Evolutionary conservation across 2,888 invertebrate species (phyloP), one percentile per base, ranked within the genome.

Genomic region (Pandemis cinnamomeana): DNA sequence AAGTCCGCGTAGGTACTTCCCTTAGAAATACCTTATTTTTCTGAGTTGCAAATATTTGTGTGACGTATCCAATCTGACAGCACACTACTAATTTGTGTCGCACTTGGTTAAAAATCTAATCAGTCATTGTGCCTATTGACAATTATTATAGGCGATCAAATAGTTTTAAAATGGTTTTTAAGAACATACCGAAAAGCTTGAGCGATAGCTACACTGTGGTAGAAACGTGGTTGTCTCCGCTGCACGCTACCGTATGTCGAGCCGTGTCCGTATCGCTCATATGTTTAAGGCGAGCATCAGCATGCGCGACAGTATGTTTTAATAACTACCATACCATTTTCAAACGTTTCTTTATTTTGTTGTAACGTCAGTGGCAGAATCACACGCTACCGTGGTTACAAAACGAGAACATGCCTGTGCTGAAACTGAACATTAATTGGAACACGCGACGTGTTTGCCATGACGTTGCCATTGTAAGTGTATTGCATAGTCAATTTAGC

Each of bases 401-500:
- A 73, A 73, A 70, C 73, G 63, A 66, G 73, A 70, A 61, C 70
- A 63, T 68, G 71, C 71, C 71, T 67, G 58, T 51, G 73, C 73
- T 70, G 70, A 73, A 69, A 70, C 70, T 73, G 70, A 73, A 70
- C 73, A 73, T 73, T 42, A 66, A 73, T 73, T 73, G 73, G 73
- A 44, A 70, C 64, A 70, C 64, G 42, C 64, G 73, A 61, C 73
- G 69, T 61, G 73, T 73, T 48, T 53, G 66, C 70, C 73, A 70
- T 64, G 70, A 70, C 42, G 69, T 64, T 60, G 60, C 13, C 69
- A 53, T 73, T 70, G 73, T 73, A 73, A 73, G 73, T 73, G 58
- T 55, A 63, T 73, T 73, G 64, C 70, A 70, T 70, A 73, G 62
- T 70, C 70, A 66, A 64, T 72, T 42, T 27, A 61, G 51, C 13